These are phyloP conservation scores for Neomorphus geoffroyi DNA, from an alignment of 2,797 vertebrate genomes.

Conservation along the genomic window DNA sequence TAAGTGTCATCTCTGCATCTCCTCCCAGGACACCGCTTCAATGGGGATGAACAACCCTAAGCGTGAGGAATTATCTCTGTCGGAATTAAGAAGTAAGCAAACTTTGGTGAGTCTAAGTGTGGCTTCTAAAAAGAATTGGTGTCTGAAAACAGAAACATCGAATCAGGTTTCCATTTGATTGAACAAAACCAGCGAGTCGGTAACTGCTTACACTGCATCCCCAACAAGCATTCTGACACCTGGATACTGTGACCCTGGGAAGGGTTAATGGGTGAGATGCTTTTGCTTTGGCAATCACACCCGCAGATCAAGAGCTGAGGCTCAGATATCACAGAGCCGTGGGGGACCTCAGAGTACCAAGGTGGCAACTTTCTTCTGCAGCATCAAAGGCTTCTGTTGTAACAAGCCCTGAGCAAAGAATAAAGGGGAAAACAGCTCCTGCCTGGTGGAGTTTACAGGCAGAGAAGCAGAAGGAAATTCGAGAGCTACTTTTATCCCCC, in stretches of 20 bases:
- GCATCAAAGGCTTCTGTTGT: background rate
- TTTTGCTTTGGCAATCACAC: background rate
- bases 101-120: fast-evolving
- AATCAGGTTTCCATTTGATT: background rate
- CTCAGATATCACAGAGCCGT: background rate
- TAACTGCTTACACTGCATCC: background rate
- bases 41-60: background rate
- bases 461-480: background rate
- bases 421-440: background rate
- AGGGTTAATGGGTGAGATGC: background rate
- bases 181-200: background rate
- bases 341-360: background rate
- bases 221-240: no score
- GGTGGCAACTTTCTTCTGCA: background rate
- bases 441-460: background rate
- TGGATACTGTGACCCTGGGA: background rate
- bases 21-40: background rate
- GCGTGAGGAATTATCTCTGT: background rate
- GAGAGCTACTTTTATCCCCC: background rate
- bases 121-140: background rate
- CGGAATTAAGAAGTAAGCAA: background rate
- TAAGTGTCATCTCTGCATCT: background rate
- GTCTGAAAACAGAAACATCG: background rate
- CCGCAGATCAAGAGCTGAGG: background rate
- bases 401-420: background rate